Conservation (phyloP, 1,140 invertebrate genomes). For the Oryzaephilus surinamensis region DNA sequence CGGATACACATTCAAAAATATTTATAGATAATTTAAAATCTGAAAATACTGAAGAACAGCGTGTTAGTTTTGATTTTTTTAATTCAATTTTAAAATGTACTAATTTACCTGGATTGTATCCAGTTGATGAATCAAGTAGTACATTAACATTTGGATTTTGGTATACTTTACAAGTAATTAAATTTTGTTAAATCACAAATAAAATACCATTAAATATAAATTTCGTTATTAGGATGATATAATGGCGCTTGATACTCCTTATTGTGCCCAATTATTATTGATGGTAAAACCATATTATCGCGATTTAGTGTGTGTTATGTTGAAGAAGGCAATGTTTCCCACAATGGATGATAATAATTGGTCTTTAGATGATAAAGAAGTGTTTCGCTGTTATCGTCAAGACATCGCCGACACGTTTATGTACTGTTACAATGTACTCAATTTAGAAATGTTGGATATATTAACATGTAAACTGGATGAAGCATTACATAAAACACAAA, state of each 20-base stretch:
- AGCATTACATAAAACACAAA: slow-evolving; percentile 37
- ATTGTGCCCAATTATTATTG: slow-evolving; percentile 39
- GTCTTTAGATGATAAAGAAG: slow-evolving; percentile 67
- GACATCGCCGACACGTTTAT: slow-evolving; percentile 83
- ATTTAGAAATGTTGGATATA: slow-evolving; percentile 55
- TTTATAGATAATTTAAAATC: slow-evolving; percentile 43
- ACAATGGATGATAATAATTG: slow-evolving; percentile 40
- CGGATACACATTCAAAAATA: slow-evolving; percentile 53
- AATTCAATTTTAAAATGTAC: slow-evolving; percentile 57
- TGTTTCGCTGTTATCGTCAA: slow-evolving; percentile 81
- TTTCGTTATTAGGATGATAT: slow-evolving; percentile 49
- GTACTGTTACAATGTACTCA: slow-evolving; percentile 73
- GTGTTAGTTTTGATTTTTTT: slow-evolving; percentile 38
- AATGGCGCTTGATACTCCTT: slow-evolving; percentile 39
- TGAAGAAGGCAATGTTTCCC: slow-evolving; percentile 54
- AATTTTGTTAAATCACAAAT: slow-evolving; percentile 35
- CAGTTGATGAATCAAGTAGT: slow-evolving; percentile 72
- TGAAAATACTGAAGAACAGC: slow-evolving; percentile 33
- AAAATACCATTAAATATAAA: slow-evolving; percentile 2
- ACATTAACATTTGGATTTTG: slow-evolving; percentile 80
- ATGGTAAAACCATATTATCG: slow-evolving; percentile 55
- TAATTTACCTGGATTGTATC: slow-evolving; percentile 68
- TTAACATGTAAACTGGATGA: slow-evolving; percentile 47
- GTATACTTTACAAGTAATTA: slow-evolving; percentile 83
- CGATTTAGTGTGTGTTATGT: slow-evolving; percentile 49